Evolutionary conservation across 2,888 invertebrate genomes (phyloP), one percentile per base, ranked within the genome.

Genomic region (Drosophila niveifrons): DNA sequence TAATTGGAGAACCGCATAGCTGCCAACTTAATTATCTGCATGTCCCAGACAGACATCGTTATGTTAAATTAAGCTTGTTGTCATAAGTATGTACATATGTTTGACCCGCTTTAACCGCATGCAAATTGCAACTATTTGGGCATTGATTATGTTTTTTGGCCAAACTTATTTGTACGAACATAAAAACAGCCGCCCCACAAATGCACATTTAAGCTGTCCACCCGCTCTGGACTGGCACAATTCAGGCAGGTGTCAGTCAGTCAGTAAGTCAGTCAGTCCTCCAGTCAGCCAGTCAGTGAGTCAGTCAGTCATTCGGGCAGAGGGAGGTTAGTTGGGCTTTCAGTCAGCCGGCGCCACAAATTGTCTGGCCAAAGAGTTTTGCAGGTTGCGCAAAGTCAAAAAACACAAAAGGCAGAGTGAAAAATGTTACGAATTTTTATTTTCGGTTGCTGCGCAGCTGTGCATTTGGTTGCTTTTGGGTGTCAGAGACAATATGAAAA

Each of bases 241-340:
- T 78, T 85, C 69, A 73, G 75, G 75, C 83, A 87, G 70, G 70
- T 83, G 84, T 82, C 83, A 76, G 66, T 76, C 74, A 63, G 65
- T 9, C 56, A 15, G 58, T 9, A 53, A 44, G 61, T 11, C 48
- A 61, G 62, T 46, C 23, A 13, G 39, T 44, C 58, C 53, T 34
- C 4, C 17, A 23, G 41, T 11, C 44, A 62, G 34, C 28, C 13
- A 18, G 52, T 39, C 44, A 44, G 10, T 29, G 18, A 46, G 55
- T 23, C 56, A 47, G 46, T 17, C 53, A 11, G 48, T 44, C 18
- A 8, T 9, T 44, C 18, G 29, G 13, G 10, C n/a, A 48, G 47
- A n/a, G 47, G 8, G 11, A 11, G 41, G 73, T 58, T 46, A 34
- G 67, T 67, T 68, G 64, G 59, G 18, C 36, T 63, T 13, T 67